Percentiles rank a stretch among this genome's conserved stretches.
Conservation (phyloP, 1,140 invertebrate species). For the Andrena cerasifolii region DNA sequence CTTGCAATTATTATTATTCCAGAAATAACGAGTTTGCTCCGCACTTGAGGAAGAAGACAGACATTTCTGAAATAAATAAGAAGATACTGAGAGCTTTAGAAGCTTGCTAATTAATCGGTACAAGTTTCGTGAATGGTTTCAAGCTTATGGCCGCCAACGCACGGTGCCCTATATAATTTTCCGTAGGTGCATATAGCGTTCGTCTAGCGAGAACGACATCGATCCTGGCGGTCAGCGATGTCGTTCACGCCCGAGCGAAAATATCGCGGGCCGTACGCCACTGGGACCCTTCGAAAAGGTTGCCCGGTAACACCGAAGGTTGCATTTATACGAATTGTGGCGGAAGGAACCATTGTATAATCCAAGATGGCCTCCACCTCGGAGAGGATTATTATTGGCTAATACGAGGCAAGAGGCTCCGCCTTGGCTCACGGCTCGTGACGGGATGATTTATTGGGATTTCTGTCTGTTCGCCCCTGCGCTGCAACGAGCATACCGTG, state of each 20-base stretch:
- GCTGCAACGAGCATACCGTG: slow-evolving; percentile 74
- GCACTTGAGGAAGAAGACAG: no score
- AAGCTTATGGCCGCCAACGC: neutral
- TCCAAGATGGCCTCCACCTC: slow-evolving; percentile 84
- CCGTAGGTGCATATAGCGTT: neutral
- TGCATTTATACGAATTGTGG: slow-evolving; percentile 81
- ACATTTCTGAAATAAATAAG: no score
- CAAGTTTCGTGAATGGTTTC: no score
- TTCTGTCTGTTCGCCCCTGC: slow-evolving; percentile 82
- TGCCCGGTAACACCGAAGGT: slow-evolving; percentile 75
- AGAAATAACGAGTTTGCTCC: no score
- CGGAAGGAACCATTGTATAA: slow-evolving; percentile 83
- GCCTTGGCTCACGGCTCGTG: slow-evolving; percentile 83
- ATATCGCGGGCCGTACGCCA: slow-evolving; percentile 66
- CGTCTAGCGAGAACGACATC: neutral
- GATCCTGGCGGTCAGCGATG: slow-evolving; percentile 16
- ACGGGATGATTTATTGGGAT: slow-evolving; percentile 83
- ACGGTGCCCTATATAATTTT: neutral
- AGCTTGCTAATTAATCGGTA: no score
- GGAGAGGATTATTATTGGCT: slow-evolving; percentile 85
- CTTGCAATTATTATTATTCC: no score
- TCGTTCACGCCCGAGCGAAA: slow-evolving; percentile 36
- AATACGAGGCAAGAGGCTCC: slow-evolving; percentile 84
- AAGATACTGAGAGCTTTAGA: no score
- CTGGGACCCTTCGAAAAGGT: slow-evolving; percentile 75